Evolutionary conservation across 2,113 vertebrate genomes (phyloP).

Genomic region (Nothoprocta pentlandii): DNA sequence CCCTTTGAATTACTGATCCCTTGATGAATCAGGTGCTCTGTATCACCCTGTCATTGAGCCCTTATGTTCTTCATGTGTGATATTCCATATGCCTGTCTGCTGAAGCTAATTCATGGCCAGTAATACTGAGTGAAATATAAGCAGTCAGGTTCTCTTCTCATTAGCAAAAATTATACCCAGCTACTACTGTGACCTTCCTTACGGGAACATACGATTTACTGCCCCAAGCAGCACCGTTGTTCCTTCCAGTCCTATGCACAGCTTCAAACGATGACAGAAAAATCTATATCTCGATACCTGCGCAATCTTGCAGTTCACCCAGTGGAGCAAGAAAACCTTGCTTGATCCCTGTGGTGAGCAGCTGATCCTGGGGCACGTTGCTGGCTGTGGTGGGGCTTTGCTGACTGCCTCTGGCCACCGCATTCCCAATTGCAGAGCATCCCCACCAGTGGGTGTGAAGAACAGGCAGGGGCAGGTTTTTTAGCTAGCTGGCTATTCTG

Average conservation of each 20-base stretch:
- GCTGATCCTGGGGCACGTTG: not conserved
- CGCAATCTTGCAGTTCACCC: not conserved
- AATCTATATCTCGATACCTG: not conserved
- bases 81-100: not conserved
- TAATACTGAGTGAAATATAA: constrained; percentile 20
- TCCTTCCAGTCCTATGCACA: constrained; percentile 22
- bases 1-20: not conserved
- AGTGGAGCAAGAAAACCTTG: not conserved
- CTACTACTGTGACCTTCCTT: constrained; percentile 17
- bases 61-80: not conserved
- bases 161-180: constrained; percentile 43
- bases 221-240: not conserved
- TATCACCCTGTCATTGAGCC: not conserved
- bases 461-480: not conserved
- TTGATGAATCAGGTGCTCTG: not conserved
- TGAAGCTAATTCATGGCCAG: not conserved
- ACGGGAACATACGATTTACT: not conserved
- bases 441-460: not conserved
- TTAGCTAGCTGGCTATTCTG: not conserved
- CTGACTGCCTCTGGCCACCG: not conserved
- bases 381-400: not conserved
- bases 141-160: not conserved
- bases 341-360: not conserved
- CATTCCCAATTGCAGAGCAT: not conserved
- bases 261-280: constrained; percentile 6